Evolutionary conservation across 1,140 invertebrate species (phyloP), one percentile per base, ranked within the genome.

Genomic region (Drosophila sproati): DNA sequence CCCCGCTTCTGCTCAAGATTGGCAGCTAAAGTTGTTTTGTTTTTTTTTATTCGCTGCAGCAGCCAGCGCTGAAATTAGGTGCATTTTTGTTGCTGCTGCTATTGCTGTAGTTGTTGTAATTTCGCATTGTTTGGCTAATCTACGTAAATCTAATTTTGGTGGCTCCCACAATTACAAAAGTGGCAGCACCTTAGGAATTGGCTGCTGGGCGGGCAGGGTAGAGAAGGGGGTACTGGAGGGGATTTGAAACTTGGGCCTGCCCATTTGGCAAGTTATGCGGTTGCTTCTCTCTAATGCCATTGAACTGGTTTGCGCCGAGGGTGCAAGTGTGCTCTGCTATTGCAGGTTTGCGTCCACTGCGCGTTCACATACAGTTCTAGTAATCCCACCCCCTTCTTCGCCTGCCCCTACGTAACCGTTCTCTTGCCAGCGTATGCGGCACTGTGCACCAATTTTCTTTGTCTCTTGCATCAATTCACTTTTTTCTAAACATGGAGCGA

Each of bases 41-140:
- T 20, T 20, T 20, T 20, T 20, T 20, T 20, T 20, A 20, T 1
- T 20, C 5, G 68, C 37, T 50, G 69, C 64, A 70, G 47, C 68
- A 80, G 72, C 69, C 50, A 73, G 34, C 60, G 70, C 61, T 54
- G 64, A 85, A 85, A 80, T 80, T 85, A 85, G 81, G 50, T 85
- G 73, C 67, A 77, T 59, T 78, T 67, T 57, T 34, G 41, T 51
- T 60, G 54, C 28, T 20, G 51, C 45, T 57, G 63, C 6, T 50
- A 37, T 61, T 70, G 67, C 51, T 55, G 20, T 20, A 20, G 62
- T 56, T 73, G 80, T 81, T 89, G 85, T 85, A 90, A 90, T 85
- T 89, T 89, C 78, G 78, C 86, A 89, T 89, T 89, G 85, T 89
- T 89, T 90, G 86, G 81, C 81, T 88, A 90, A 89, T 89, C 85